Percentiles rank a stretch among this genome's conserved stretches.
phyloP scores from a whole-genome alignment of 2,113 vertebrate species.

The Mesoclemmys tuberculata region DNA sequence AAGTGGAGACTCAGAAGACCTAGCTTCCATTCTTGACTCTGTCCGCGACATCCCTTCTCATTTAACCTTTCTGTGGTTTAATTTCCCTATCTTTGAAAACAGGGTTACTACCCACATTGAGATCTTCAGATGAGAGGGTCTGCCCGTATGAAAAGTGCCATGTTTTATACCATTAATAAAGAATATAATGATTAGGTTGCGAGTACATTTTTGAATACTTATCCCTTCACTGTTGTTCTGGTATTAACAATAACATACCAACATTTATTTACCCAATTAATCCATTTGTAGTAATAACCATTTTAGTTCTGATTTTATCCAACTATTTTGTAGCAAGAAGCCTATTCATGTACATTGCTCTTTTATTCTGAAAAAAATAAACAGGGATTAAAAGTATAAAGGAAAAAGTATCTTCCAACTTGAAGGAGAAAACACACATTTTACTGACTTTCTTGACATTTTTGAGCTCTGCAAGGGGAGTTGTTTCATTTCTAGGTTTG shows the following conservation, averaged over 20 bases:
- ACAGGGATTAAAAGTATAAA: not conserved
- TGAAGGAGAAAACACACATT: not conserved
- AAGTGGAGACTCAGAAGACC: not conserved
- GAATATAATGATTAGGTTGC: not conserved
- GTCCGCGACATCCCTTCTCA: not conserved
- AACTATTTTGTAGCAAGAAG: not conserved
- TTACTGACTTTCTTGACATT: not conserved
- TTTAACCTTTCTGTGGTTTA: not conserved
- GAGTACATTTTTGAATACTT: not conserved
- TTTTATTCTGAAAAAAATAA: conserved; percentile 22
- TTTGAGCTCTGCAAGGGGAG: not conserved
- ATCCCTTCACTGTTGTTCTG: not conserved
- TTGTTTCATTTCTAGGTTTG: not conserved
- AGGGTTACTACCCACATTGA: not conserved
- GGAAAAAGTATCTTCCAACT: not conserved
- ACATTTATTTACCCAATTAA: not conserved
- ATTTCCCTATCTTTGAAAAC: not conserved
- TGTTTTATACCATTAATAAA: not conserved
- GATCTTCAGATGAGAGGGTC: not conserved
- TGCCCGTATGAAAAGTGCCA: not conserved
- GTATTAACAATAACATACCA: not conserved
- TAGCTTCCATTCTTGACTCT: not conserved
- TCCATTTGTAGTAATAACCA: not conserved
- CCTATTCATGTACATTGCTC: not conserved
- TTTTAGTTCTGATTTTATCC: not conserved